phyloP scores from a whole-genome alignment of 2,797 vertebrate genomes.

The Harpagifer antarcticus region DNA sequence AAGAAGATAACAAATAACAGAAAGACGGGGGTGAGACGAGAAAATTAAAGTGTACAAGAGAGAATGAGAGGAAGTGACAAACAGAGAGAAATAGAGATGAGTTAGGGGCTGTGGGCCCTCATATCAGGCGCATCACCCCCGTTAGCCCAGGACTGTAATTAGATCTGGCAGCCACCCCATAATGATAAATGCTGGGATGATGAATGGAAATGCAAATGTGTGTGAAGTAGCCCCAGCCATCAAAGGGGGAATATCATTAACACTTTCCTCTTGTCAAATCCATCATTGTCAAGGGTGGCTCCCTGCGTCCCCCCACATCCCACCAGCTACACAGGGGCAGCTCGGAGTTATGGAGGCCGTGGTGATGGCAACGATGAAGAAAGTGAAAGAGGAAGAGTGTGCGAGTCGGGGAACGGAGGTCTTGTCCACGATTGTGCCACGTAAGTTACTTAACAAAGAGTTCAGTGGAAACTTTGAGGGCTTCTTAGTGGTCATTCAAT shows the following conservation, averaged over 20 bases:
- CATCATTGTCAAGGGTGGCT: conserved; percentile 93
- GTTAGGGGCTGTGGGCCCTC: conserved; percentile 69
- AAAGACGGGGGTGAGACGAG: conserved; percentile 53
- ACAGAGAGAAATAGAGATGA: conserved; percentile 72
- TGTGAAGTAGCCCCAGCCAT: conserved; percentile 93
- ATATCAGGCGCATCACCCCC: conserved; percentile 87
- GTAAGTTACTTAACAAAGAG: background rate
- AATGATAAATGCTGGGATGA: conserved; percentile 97
- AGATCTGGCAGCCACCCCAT: conserved; percentile 96
- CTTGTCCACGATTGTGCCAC: background rate
- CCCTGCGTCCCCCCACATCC: conserved; percentile 79
- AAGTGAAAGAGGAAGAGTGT: conserved; percentile 17
- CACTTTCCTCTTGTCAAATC: conserved; percentile 95
- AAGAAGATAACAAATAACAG: conserved; percentile 53
- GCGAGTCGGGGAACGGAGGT: background rate
- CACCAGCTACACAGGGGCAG: conserved; percentile 78
- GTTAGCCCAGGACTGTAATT: conserved; percentile 97
- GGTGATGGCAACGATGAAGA: conserved; percentile 31
- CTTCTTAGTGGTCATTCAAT: conserved; percentile 12
- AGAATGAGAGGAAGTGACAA: conserved; percentile 72
- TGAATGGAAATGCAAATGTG: conserved; percentile 98
- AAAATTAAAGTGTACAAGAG: conserved; percentile 67
- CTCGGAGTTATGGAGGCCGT: conserved; percentile 69
- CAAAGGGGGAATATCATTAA: conserved; percentile 95
- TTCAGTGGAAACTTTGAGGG: background rate